These are phyloP conservation scores for Siderastrea siderea DNA, from an alignment of 92 coral and sea anemone genomes.

Conservation along the genomic window DNA sequence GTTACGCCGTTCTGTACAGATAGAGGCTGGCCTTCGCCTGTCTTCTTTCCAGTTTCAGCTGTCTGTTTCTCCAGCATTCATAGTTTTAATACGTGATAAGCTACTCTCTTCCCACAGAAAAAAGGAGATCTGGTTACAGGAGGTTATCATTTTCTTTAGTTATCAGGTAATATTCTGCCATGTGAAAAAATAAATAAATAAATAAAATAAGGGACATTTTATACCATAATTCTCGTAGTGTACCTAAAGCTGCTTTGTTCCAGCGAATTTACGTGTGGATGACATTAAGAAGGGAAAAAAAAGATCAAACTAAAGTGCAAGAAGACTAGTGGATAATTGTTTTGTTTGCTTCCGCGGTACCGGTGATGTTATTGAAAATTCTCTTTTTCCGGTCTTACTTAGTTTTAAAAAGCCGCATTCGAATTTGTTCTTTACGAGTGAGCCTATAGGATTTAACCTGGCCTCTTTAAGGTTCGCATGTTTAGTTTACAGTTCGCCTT, in stretches of 20 bases:
- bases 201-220: too few relatives aligned
- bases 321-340: not conserved
- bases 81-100: not conserved
- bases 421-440: not conserved
- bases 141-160: not conserved
- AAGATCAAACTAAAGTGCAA: not conserved
- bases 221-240: too few relatives aligned
- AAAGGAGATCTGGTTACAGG: not conserved
- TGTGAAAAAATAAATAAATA: too few relatives aligned
- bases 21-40: too few relatives aligned
- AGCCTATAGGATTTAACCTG: not conserved
- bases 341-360: not conserved
- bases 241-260: too few relatives aligned
- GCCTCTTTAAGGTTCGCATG: not conserved
- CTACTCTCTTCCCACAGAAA: not conserved
- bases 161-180: too few relatives aligned
- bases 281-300: not conserved
- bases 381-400: slow-evolving; percentile 1
- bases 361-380: not conserved
- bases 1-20: too few relatives aligned
- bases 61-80: not conserved
- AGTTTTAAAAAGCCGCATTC: slow-evolving; percentile 7
- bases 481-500: not conserved
- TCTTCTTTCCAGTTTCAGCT: too few relatives aligned
- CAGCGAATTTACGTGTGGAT: not conserved